Evolutionary conservation across 1,140 invertebrate genomes (phyloP), one percentile per base, ranked within the genome.

Genomic region (Paraescarpia echinospica): DNA sequence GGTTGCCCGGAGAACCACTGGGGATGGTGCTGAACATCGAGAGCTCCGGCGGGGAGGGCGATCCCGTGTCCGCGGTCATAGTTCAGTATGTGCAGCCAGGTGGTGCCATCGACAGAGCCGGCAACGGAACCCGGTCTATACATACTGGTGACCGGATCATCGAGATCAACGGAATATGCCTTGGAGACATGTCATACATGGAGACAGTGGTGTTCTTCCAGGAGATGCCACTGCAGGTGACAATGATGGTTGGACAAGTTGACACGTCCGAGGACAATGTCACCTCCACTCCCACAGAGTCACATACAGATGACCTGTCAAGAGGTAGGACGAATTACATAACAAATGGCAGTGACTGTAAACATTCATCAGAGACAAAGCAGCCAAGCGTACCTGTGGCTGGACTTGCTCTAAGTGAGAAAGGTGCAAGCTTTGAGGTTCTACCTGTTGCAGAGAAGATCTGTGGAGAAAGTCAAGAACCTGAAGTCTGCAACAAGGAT

Each of bases 11-110:
- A 0, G 98, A 99, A 95, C 97, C 98, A 89, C 96, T 99, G 0
- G 98, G 98, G 0, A 98, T 99, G 94, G 98, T 98, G 0, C 96
- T 99, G 0, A 98, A 98, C 95, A 99, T 99, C 95, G 98, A 99
- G 96, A 98, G 98, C 51, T 98, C 98, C 5, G 97, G 97, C 34
- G 94, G 94, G 34, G 94, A 94, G 31, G 96, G 96, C 22, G 98
- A 98, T 94, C 97, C 97, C 91, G 97, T 98, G 6, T 96, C 97
- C 14, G 97, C 97, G 93, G 96, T 99, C 33, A 97, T 98, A 92
- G 98, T 99, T 92, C 98, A 99, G 95, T 98, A 98, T 94, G 98
- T 98, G 95, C 98, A 98, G 34, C 97, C 97, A 35, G 97, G 98
- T 93, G 98, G 98, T 95, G 98, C 98, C 14, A 98, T 98, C 12